Percentiles rank a stretch among this genome's conserved stretches.
phyloP scores from a whole-genome alignment of 2,888 invertebrate genomes.

The Drosophila ustulata region DNA sequence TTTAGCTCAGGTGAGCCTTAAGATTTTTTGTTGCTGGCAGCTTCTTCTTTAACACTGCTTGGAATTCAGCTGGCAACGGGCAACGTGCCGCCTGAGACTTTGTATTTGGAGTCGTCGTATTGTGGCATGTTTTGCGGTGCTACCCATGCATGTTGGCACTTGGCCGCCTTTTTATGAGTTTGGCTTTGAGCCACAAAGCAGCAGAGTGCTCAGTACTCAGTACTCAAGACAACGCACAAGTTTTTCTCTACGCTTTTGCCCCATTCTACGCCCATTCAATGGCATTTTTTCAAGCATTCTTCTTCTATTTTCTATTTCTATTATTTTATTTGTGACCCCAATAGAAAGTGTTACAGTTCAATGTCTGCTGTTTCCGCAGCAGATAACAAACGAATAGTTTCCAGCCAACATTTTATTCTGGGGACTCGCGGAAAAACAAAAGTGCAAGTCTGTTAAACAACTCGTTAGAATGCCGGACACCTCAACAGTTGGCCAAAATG shows the following conservation, averaged over 20 bases:
- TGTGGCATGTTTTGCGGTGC: constrained; percentile 56
- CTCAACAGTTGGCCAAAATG: constrained; percentile 15
- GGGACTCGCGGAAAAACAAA: constrained; percentile 60
- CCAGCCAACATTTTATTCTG: not conserved
- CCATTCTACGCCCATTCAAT: constrained; percentile 73
- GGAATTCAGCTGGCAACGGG: constrained; percentile 54
- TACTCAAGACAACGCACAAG: constrained; percentile 48
- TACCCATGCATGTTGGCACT: constrained; percentile 75
- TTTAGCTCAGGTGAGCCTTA: constrained; percentile 25
- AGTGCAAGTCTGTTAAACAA: constrained; percentile 55
- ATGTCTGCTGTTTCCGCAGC: constrained; percentile 67
- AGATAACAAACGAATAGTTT: constrained; percentile 1
- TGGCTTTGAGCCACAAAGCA: constrained; percentile 49
- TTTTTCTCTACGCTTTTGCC: constrained; percentile 45
- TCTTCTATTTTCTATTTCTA: constrained; percentile 30
- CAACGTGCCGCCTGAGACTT: constrained; percentile 40
- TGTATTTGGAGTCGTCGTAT: constrained; percentile 25
- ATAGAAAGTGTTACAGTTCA: constrained; percentile 82
- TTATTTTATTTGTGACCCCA: constrained; percentile 63
- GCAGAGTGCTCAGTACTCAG: constrained; percentile 1
- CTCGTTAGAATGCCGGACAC: constrained; percentile 66
- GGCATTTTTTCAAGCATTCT: constrained; percentile 61
- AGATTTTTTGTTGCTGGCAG: constrained; percentile 3
- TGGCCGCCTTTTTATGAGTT: constrained; percentile 71
- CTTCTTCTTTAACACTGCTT: constrained; percentile 32